phyloP scores from a whole-genome alignment of 2,797 vertebrate genomes.

The Syndactyla subalaris region DNA sequence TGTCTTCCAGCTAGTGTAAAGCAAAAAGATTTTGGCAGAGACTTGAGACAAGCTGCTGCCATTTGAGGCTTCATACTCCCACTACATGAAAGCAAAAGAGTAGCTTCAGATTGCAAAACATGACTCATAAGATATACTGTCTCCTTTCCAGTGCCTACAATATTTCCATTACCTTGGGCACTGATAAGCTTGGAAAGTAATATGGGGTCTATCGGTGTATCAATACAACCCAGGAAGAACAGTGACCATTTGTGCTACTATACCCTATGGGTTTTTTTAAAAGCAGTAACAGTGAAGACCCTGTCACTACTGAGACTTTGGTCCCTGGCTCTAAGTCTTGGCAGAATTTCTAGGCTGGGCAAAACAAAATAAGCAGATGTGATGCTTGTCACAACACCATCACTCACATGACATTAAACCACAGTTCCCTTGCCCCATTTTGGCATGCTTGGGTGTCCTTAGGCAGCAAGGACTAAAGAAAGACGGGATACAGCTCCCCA shows the following conservation, averaged over 20 bases:
- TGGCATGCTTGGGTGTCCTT: not conserved
- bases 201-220: not conserved
- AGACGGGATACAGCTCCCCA: not conserved
- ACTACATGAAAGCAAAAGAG: not conserved
- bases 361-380: not conserved
- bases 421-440: fast-evolving
- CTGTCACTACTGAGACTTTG: not conserved
- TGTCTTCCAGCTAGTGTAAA: not conserved
- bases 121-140: not conserved
- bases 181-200: not conserved
- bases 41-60: not conserved
- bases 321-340: not conserved
- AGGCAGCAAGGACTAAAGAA: not conserved
- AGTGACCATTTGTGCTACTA: not conserved
- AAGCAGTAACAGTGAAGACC: not conserved
- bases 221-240: not conserved
- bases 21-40: not conserved
- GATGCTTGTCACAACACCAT: not conserved
- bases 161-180: not conserved
- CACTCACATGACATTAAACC: not conserved
- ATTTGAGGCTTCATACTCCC: not conserved
- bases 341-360: not conserved
- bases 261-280: not conserved
- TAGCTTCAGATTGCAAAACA: not conserved
- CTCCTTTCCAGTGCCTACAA: not conserved